phyloP scores from a whole-genome alignment of 2,888 invertebrate species.

The Leptothorax acervorum region DNA sequence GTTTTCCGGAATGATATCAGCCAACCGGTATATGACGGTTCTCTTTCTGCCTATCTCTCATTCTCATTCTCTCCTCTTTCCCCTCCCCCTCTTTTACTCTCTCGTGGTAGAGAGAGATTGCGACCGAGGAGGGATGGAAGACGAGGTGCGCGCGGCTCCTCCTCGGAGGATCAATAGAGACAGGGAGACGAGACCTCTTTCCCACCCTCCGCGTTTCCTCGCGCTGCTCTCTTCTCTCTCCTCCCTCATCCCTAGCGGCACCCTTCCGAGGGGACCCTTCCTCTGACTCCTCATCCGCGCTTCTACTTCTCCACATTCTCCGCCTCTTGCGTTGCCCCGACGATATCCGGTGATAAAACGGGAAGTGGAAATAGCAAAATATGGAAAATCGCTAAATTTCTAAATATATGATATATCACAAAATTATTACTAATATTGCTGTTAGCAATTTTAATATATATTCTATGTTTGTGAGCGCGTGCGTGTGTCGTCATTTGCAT shows the following conservation, averaged over 20 bases:
- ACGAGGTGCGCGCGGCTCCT: slow-evolving; percentile 85
- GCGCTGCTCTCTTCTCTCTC: slow-evolving; percentile 63
- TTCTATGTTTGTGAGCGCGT: background rate
- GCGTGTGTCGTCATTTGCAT: background rate
- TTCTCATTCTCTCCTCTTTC: slow-evolving; percentile 18
- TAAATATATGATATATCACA: background rate
- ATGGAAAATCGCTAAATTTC: background rate
- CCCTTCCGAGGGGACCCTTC: slow-evolving; percentile 68
- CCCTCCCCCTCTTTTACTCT: slow-evolving; percentile 37
- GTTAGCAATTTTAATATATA: background rate
- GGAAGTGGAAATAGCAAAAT: slow-evolving; percentile 6
- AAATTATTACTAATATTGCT: background rate
- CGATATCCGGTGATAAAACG: slow-evolving; percentile 50
- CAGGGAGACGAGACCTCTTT: slow-evolving; percentile 85
- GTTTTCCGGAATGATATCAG: slow-evolving; percentile 60
- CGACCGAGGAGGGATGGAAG: slow-evolving; percentile 81
- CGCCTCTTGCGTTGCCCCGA: slow-evolving; percentile 63
- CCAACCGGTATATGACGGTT: slow-evolving; percentile 63
- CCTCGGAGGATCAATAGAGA: slow-evolving; percentile 85
- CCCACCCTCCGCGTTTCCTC: slow-evolving; percentile 72
- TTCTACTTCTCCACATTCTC: slow-evolving; percentile 73
- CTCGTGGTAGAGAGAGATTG: slow-evolving; percentile 67
- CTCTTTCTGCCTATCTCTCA: slow-evolving; percentile 61
- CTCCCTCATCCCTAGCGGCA: slow-evolving; percentile 69
- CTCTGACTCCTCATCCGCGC: slow-evolving; percentile 67